Evolutionary conservation across 2,888 invertebrate species (phyloP).

Genomic region (Argyresthia albistria): DNA sequence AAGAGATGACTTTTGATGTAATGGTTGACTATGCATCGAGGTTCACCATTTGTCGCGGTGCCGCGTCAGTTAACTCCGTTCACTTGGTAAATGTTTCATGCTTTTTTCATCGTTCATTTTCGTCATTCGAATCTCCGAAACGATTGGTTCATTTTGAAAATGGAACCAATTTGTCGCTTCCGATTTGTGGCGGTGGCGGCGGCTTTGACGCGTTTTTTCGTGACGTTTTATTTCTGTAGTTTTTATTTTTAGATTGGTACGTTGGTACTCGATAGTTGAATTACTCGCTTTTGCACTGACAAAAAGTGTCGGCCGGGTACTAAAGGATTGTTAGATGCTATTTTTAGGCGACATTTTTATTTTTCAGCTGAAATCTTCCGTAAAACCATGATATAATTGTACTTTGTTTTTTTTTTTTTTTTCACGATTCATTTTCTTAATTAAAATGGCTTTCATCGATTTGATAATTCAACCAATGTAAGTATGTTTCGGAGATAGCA

Average conservation of each 20-base stretch:
- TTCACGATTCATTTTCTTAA: no score
- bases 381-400: no score
- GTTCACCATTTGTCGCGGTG: background rate
- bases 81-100: constrained; percentile 1
- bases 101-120: constrained; percentile 23
- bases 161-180: constrained; percentile 62
- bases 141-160: constrained; percentile 53
- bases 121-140: constrained; percentile 29
- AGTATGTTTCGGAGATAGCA: no score
- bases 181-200: constrained; percentile 46
- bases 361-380: no score
- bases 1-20: no score
- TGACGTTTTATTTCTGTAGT: constrained; percentile 12
- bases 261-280: constrained; percentile 31
- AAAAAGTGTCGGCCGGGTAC: constrained; percentile 1
- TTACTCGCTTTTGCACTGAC: constrained; percentile 15
- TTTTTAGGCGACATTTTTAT: no score
- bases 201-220: constrained; percentile 59
- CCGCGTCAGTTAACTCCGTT: background rate
- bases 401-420: no score
- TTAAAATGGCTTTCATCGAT: no score
- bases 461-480: no score
- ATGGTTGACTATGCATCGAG: background rate
- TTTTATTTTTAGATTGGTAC: constrained; percentile 31
- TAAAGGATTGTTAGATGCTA: background rate